Conservation (phyloP, 2,797 vertebrate species). For the Lutra lutra region DNA sequence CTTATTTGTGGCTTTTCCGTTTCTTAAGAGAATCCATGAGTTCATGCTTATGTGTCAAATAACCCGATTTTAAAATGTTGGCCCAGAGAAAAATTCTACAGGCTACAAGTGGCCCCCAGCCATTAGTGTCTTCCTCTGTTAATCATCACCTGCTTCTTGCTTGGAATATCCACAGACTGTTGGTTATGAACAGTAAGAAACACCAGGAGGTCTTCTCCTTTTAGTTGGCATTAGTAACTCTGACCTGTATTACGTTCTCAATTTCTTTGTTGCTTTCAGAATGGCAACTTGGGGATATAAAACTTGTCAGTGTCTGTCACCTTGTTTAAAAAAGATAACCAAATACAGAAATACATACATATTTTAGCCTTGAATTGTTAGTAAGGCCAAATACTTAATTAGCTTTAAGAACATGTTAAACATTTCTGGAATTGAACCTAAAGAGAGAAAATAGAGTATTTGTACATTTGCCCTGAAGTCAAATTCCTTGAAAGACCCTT, state of each 20-base stretch:
- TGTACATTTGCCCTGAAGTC: constrained; percentile 11
- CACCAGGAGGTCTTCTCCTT: neutral
- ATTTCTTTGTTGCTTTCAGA: constrained; percentile 30
- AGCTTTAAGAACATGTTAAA: neutral
- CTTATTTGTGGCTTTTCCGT: neutral
- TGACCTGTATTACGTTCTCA: neutral
- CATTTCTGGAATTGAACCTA: constrained; percentile 51
- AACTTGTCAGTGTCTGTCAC: neutral
- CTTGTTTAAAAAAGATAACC: neutral
- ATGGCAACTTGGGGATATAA: neutral
- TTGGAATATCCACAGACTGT: neutral
- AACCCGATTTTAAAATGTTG: neutral
- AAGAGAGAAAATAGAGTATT: neutral
- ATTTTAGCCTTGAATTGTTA: too few relatives aligned
- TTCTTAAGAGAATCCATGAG: neutral
- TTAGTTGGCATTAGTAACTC: neutral
- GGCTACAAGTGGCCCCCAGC: neutral
- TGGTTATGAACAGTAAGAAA: neutral
- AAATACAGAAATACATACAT: neutral
- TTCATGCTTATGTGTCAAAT: constrained; percentile 2
- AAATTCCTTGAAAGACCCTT: constrained; percentile 14
- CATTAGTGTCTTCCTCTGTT: neutral
- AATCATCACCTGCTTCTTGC: neutral
- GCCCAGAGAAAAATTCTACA: neutral
- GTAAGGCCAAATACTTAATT: too few relatives aligned